These are phyloP conservation scores for Hyla sarda DNA, from an alignment of 2,113 vertebrate genomes.

Conservation along the genomic window DNA sequence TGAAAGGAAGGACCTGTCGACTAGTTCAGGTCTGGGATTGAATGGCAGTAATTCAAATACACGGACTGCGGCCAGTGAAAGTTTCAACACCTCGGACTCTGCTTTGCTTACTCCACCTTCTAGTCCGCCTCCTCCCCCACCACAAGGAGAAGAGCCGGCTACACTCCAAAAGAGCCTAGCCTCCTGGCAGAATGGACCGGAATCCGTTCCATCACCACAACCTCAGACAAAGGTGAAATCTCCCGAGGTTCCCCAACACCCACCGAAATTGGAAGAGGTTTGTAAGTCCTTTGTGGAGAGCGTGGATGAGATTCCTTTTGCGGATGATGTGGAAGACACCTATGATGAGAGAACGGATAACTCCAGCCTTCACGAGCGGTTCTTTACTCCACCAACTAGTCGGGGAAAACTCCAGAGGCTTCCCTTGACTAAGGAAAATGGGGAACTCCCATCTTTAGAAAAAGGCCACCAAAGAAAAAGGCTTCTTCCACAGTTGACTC, in stretches of 20 bases:
- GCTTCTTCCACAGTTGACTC: slow-evolving; percentile 78
- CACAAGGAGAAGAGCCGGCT: slow-evolving; percentile 88
- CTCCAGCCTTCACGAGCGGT: slow-evolving; percentile 78
- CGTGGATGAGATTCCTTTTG: slow-evolving; percentile 95
- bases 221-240: slow-evolving; percentile 60
- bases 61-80: slow-evolving; percentile 83
- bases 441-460: slow-evolving; percentile 73
- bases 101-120: slow-evolving; percentile 95
- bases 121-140: slow-evolving; percentile 91
- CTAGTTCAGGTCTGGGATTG: slow-evolving; percentile 89
- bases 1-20: slow-evolving; percentile 82
- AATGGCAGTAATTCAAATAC: slow-evolving; percentile 86
- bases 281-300: slow-evolving; percentile 95
- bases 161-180: slow-evolving; percentile 78
- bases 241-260: slow-evolving; percentile 71
- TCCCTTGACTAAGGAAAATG: slow-evolving; percentile 81
- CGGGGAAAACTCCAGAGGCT: slow-evolving; percentile 71
- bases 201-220: slow-evolving; percentile 63
- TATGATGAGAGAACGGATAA: slow-evolving; percentile 88
- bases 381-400: slow-evolving; percentile 85
- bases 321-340: slow-evolving; percentile 92
- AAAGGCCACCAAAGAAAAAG: slow-evolving; percentile 66
- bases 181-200: slow-evolving; percentile 74
- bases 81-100: slow-evolving; percentile 90
- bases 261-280: slow-evolving; percentile 64